These are phyloP conservation scores for Tortrix viridana DNA, from an alignment of 2,888 invertebrate genomes.

Conservation along the genomic window DNA sequence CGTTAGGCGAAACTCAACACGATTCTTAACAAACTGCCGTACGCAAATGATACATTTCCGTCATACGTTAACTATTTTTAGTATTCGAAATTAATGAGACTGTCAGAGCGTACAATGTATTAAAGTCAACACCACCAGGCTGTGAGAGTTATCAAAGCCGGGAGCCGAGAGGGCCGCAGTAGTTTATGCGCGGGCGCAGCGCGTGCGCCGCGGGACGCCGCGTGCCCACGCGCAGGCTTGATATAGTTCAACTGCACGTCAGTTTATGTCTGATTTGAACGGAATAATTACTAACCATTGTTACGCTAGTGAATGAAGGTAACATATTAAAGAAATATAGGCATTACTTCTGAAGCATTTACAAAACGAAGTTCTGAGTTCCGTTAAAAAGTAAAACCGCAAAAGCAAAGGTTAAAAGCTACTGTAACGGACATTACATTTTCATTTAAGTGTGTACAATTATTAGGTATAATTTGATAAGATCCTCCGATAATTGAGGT, in stretches of 20 bases:
- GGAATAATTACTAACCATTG: conserved; percentile 36
- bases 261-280: conserved; percentile 33
- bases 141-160: conserved; percentile 61
- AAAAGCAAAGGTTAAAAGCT: too few relatives aligned
- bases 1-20: background rate
- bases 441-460: too few relatives aligned
- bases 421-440: too few relatives aligned
- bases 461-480: too few relatives aligned
- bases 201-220: conserved; percentile 30
- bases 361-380: too few relatives aligned
- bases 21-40: background rate
- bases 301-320: conserved; percentile 28
- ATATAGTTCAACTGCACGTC: conserved; percentile 27
- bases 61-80: conserved; percentile 8
- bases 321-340: conserved; percentile 9
- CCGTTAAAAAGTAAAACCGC: too few relatives aligned
- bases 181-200: conserved; percentile 46
- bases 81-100: conserved; percentile 40
- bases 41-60: background rate
- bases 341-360: too few relatives aligned
- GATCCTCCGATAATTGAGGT: too few relatives aligned
- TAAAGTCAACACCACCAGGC: conserved; percentile 56
- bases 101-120: conserved; percentile 52
- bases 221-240: conserved; percentile 29
- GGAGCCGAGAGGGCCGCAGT: conserved; percentile 39